Conservation (phyloP, 64 coral and sea anemone genomes). For the Montipora efflorescens region DNA sequence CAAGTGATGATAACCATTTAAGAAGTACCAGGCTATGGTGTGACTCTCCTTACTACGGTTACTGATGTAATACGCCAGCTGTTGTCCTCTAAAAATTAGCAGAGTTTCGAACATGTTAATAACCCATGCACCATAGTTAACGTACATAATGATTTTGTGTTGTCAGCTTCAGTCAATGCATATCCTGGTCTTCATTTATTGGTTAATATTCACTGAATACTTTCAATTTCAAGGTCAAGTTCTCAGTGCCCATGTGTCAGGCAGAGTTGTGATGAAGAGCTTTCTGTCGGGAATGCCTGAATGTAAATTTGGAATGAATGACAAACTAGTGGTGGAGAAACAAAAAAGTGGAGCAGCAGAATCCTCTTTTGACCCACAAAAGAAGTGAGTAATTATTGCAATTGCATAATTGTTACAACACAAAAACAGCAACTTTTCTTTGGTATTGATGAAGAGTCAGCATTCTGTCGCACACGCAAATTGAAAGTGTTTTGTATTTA, state of each 20-base stretch:
- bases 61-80: background rate
- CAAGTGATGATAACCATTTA: conserved; percentile 20
- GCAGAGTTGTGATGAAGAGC: conserved; percentile 98
- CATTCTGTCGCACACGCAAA: too few relatives aligned
- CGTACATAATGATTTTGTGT: too few relatives aligned
- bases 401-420: too few relatives aligned
- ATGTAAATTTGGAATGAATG: conserved; percentile 99
- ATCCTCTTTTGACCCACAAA: conserved; percentile 74
- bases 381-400: conserved; percentile 58
- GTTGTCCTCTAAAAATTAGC: too few relatives aligned
- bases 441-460: too few relatives aligned
- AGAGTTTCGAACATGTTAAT: too few relatives aligned
- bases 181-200: too few relatives aligned
- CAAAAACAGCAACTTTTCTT: too few relatives aligned
- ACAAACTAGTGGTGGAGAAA: conserved; percentile 97
- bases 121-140: too few relatives aligned
- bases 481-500: too few relatives aligned
- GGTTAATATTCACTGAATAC: too few relatives aligned
- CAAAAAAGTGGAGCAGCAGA: conserved; percentile 85
- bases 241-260: conserved; percentile 97
- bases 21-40: background rate
- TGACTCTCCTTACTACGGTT: conserved; percentile 52
- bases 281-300: conserved; percentile 99
- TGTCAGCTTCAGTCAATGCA: too few relatives aligned
- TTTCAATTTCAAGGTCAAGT: conserved; percentile 73